Evolutionary conservation across 2,113 vertebrate genomes (phyloP).

Genomic region (Rhabdornis inornatus): DNA sequence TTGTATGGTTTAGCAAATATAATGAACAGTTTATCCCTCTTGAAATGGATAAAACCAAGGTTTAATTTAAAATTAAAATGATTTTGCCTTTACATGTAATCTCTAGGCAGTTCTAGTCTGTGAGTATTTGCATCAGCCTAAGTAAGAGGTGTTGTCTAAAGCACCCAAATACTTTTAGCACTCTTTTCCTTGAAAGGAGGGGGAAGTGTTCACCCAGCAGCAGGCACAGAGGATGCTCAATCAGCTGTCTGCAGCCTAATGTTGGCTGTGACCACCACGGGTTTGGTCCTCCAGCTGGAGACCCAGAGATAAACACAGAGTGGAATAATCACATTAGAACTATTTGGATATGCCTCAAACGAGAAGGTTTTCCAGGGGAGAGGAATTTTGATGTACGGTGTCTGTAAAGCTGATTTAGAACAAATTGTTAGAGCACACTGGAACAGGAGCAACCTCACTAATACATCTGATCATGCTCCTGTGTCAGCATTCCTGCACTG

Average conservation of each 20-base stretch:
- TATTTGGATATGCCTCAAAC: background rate
- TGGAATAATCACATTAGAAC: constrained; percentile 28
- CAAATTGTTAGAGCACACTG: background rate
- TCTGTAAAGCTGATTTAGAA: background rate
- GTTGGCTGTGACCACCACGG: background rate
- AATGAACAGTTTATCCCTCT: background rate
- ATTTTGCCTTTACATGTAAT: background rate
- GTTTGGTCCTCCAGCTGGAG: background rate
- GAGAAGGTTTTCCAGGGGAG: background rate
- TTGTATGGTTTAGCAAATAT: background rate
- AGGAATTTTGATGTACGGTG: background rate
- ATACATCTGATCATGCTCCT: background rate
- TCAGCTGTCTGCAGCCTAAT: background rate
- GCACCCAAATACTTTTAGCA: background rate
- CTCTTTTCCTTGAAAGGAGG: background rate
- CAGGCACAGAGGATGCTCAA: background rate
- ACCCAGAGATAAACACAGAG: background rate
- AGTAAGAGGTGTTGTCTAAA: background rate
- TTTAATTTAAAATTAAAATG: background rate
- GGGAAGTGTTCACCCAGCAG: background rate
- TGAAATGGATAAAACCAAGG: background rate
- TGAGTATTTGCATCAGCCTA: background rate
- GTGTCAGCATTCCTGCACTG: background rate
- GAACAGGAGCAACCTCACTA: background rate
- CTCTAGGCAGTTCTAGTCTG: background rate